Base-by-base conservation (phyloP, 2,888 invertebrate genomes). In the Tholera decimalis region DNA sequence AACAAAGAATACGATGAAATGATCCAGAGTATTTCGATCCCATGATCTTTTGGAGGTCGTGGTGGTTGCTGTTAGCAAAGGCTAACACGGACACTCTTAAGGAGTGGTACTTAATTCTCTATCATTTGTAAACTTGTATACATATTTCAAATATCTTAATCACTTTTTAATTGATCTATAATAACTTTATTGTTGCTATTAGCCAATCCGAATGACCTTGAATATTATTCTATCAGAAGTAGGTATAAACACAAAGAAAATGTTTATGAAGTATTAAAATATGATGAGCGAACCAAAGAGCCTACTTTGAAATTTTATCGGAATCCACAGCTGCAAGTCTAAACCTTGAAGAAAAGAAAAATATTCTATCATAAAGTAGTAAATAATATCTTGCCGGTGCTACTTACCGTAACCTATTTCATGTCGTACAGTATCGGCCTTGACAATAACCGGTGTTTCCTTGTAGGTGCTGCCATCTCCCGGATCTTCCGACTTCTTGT, bases 351-450 rank as follows among this genome's bases (percentile, higher is more conserved):
- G 56, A 50, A 80, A 69, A 69, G 61, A 62, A 73, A 66, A 64
- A 79, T 60, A 73, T 56, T 15, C 51, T 61, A 67, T 56, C 11
- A 77, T 30, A 60, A 46, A 66, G 51, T 50, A 61, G 24, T 73
- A 67, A 74, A 67, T 65, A 77, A 64, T 59, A 68, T 22, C 30
- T 56, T 47, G 64, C 20, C 41, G 37, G 43, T 49, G 33, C 26
- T 69, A 92, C 95, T 92, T 89, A 95, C 95, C 93, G 69, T 91
- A 93, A 62, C 90, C 93, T 79, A 95, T 94, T 89, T 95, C 94
- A 77, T 94, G 94, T 33, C 94, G 90, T 33, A 95, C 89, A 9
- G 94, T 95, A 75, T 89, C 82, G 28, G 89, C 83, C 80, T 93
- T 90, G 56, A 92, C 91, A 57, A 94, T 93, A 63, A 93, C 93